A percentile compares a stretch with the other conserved stretches of the same genome.
Evolutionary conservation across 2,888 invertebrate species (phyloP).

Genomic region (Hartigia nigra): DNA sequence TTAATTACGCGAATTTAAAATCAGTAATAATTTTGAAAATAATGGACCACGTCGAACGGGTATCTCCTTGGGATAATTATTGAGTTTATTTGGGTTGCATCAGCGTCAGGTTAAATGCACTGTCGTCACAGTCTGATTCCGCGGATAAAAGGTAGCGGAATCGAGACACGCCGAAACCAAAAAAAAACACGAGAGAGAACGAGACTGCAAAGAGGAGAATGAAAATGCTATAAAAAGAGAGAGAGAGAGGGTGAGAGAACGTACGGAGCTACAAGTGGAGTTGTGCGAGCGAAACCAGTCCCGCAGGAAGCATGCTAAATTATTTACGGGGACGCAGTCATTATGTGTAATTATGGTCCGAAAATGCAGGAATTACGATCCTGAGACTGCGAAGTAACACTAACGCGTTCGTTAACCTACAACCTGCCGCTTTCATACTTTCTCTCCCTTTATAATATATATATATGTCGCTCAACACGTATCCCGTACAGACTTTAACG

Average conservation of each 20-base stretch:
- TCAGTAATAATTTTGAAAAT: neutral
- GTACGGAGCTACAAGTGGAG: neutral
- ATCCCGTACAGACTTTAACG: neutral
- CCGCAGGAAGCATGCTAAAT: conserved; percentile 28
- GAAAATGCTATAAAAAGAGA: neutral
- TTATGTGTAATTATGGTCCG: conserved; percentile 34
- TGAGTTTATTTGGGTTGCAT: conserved; percentile 6
- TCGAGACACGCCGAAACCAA: neutral
- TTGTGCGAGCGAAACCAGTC: neutral
- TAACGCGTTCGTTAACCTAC: conserved; percentile 14
- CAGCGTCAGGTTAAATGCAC: neutral
- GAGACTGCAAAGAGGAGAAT: neutral
- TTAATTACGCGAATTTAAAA: neutral
- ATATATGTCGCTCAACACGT: neutral
- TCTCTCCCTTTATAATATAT: conserved; percentile 31
- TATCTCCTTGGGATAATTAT: conserved; percentile 14
- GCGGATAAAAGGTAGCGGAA: conserved; percentile 14
- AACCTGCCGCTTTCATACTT: conserved; percentile 24
- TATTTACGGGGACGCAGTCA: conserved; percentile 19
- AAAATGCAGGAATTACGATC: conserved; percentile 28
- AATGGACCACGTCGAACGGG: neutral
- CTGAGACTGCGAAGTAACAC: neutral
- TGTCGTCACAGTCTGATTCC: conserved; percentile 45
- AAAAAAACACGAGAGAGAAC: neutral
- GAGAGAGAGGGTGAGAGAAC: neutral